phyloP scores from a whole-genome alignment of 2,888 invertebrate genomes.

The Marronus borbonicus region DNA sequence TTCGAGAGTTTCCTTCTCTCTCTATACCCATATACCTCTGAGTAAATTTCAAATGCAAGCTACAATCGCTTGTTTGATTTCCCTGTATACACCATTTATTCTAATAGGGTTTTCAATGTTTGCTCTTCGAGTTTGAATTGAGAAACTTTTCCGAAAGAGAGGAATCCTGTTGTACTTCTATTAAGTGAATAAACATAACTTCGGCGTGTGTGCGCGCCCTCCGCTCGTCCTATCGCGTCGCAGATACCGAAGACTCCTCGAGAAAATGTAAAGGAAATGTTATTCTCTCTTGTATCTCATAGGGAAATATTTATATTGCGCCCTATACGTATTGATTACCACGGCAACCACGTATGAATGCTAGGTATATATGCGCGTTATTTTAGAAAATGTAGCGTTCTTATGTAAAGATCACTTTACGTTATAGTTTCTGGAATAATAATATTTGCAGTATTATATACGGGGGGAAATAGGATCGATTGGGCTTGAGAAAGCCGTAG shows the following conservation, averaged over 20 bases:
- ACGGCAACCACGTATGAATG: too few species aligned
- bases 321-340: too few species aligned
- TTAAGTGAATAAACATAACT: slow-evolving; percentile 27
- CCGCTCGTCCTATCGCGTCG: not conserved
- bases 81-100: slow-evolving; percentile 31
- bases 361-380: too few species aligned
- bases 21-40: not conserved
- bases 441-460: too few species aligned
- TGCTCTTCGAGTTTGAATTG: slow-evolving; percentile 17
- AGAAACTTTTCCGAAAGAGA: not conserved
- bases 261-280: slow-evolving; percentile 1
- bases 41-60: slow-evolving; percentile 20
- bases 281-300: not conserved
- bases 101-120: slow-evolving; percentile 35
- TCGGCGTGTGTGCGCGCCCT: not conserved
- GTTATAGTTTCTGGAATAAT: too few species aligned
- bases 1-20: too few species aligned
- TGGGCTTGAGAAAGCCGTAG: too few species aligned
- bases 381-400: too few species aligned
- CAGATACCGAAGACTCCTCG: not conserved
- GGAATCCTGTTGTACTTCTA: slow-evolving; percentile 18
- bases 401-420: too few species aligned
- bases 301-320: too few species aligned
- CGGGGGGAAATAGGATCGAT: too few species aligned
- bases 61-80: slow-evolving; percentile 18